These are phyloP conservation scores for Pollicipes pollicipes DNA, from an alignment of 1,140 invertebrate species.

Conservation along the genomic window DNA sequence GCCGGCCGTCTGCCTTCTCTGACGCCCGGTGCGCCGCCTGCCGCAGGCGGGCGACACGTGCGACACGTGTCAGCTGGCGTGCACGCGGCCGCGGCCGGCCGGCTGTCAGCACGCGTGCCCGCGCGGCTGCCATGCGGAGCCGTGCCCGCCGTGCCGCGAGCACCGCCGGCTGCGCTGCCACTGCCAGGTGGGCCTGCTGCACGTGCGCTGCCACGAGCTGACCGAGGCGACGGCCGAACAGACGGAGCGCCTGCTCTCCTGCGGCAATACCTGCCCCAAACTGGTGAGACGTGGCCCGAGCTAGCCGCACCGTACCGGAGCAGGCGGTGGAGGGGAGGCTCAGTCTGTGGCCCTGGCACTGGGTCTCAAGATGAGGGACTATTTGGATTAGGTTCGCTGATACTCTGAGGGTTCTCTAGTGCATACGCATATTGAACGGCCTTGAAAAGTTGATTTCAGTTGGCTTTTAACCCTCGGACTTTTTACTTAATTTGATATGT, in stretches of 20 bases:
- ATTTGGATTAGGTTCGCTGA: no score
- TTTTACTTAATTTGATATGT: no score
- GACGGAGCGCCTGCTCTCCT: not conserved
- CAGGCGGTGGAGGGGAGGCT: no score
- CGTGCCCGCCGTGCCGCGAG: not conserved
- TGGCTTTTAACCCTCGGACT: no score
- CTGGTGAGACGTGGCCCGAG: not conserved
- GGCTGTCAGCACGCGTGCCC: not conserved
- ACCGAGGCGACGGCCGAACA: not conserved
- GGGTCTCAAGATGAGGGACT: no score
- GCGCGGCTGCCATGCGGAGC: not conserved
- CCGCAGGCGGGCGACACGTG: not conserved
- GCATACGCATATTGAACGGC: no score
- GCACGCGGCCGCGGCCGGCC: not conserved
- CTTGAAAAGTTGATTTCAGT: no score
- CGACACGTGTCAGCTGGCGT: not conserved
- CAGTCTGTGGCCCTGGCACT: no score
- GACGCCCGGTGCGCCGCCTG: not conserved
- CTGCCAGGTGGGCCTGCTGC: not conserved
- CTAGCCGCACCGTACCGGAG: no score
- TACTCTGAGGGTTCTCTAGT: no score
- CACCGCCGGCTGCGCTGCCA: not conserved
- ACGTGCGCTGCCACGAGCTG: slow-evolving; percentile 2
- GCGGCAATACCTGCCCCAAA: not conserved
- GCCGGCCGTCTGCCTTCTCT: no score